Conservation (phyloP, 2,888 invertebrate genomes). For the Orchestes rusci region DNA sequence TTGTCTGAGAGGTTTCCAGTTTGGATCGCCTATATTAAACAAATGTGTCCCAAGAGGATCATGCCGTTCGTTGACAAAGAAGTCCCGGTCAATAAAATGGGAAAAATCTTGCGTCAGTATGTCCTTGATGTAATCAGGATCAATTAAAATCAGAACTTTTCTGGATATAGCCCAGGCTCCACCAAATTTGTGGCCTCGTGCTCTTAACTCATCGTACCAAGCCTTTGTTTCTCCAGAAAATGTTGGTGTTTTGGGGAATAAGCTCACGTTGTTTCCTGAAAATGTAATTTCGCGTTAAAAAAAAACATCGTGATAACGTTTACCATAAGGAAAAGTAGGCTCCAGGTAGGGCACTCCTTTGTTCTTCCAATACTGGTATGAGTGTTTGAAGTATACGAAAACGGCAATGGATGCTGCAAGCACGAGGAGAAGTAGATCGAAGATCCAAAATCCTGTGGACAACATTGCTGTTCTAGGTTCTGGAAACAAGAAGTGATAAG, state of each 20-base stretch:
- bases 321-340: slow-evolving; percentile 19
- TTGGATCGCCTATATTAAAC: slow-evolving; percentile 48
- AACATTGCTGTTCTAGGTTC: too few species aligned
- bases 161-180: too few species aligned
- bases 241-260: slow-evolving; percentile 3
- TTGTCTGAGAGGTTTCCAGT: slow-evolving; percentile 61
- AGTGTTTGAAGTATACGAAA: slow-evolving; percentile 8
- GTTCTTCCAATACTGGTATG: slow-evolving; percentile 17
- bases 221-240: slow-evolving; percentile 13
- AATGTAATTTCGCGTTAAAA: slow-evolving; percentile 3
- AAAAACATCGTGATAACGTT: background rate
- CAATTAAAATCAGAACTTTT: too few species aligned
- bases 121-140: too few species aligned
- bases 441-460: too few species aligned
- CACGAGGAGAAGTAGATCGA: too few species aligned
- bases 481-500: too few species aligned
- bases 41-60: slow-evolving; percentile 50
- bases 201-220: slow-evolving; percentile 27
- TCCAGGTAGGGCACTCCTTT: too few species aligned
- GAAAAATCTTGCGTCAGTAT: too few species aligned
- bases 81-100: slow-evolving; percentile 34
- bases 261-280: slow-evolving; percentile 11
- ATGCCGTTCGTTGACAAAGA: slow-evolving; percentile 33
- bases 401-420: too few species aligned
- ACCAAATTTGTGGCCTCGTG: too few species aligned